Evolutionary conservation across 92 coral and sea anemone genomes (phyloP).

Genomic region (Siderastrea radians): DNA sequence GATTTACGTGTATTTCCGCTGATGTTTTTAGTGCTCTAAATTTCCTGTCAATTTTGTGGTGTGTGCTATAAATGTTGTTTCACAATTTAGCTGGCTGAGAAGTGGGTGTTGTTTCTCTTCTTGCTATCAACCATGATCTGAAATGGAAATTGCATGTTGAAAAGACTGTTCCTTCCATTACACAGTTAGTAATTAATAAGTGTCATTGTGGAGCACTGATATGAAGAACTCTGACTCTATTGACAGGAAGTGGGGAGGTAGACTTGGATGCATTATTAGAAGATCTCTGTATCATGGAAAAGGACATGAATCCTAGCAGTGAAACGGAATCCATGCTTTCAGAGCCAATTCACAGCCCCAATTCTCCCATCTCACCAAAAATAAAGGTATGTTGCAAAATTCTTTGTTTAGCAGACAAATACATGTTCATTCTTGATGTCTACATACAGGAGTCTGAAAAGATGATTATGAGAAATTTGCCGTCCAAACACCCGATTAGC

Average conservation of each 20-base stretch:
- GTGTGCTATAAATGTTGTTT: not conserved
- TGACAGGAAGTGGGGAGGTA: slow-evolving; percentile 92
- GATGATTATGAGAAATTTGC: not conserved
- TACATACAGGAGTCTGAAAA: not conserved
- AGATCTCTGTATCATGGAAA: slow-evolving; percentile 97
- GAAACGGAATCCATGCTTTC: slow-evolving; percentile 23
- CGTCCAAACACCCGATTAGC: too few relatives aligned
- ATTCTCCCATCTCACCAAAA: slow-evolving; percentile 85
- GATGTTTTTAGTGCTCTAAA: not conserved
- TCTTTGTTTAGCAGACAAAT: slow-evolving; percentile 6
- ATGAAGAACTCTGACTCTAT: slow-evolving; percentile 23
- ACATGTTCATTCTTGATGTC: not conserved
- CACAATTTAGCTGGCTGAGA: not conserved
- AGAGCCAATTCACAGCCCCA: slow-evolving; percentile 38
- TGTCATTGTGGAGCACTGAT: slow-evolving; percentile 45
- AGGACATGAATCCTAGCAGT: slow-evolving; percentile 75
- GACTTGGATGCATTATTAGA: slow-evolving; percentile 97
- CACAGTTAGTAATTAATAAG: slow-evolving; percentile 29
- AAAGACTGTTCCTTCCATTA: slow-evolving; percentile 9
- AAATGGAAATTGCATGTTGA: slow-evolving; percentile 22
- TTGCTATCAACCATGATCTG: not conserved
- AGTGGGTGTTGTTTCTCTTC: not conserved
- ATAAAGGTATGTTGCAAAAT: slow-evolving; percentile 68
- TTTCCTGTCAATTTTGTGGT: slow-evolving; percentile 5
- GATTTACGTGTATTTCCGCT: not conserved